These are phyloP conservation scores for Metellina segmentata DNA, from an alignment of 2,888 invertebrate species.

Conservation along the genomic window DNA sequence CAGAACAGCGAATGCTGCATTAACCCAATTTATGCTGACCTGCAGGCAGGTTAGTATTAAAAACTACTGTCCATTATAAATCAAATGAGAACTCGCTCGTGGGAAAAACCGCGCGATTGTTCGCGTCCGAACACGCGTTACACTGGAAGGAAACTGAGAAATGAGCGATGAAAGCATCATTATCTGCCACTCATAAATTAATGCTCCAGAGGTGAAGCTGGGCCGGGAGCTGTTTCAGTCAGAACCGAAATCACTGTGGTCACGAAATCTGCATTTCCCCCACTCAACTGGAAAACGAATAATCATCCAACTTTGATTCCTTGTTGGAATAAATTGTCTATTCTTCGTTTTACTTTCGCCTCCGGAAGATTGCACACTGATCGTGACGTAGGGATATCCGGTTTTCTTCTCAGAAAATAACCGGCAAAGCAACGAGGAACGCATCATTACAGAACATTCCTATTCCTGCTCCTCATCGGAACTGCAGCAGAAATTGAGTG, in stretches of 20 bases:
- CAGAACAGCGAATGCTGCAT: too few species aligned
- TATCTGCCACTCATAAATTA: too few species aligned
- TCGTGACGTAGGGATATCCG: constrained; percentile 50
- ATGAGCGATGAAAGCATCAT: too few species aligned
- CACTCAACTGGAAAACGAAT: neutral
- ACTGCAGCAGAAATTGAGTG: neutral
- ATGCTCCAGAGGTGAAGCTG: too few species aligned
- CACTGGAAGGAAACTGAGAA: too few species aligned
- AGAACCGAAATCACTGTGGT: neutral
- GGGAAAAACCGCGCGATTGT: too few species aligned
- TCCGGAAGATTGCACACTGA: constrained; percentile 12
- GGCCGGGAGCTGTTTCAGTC: too few species aligned
- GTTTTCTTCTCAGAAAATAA: constrained; percentile 57
- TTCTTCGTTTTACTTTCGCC: constrained; percentile 19
- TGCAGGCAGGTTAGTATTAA: too few species aligned
- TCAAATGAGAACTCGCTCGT: too few species aligned
- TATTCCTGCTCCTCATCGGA: constrained; percentile 18
- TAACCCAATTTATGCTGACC: too few species aligned
- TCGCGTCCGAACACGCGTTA: too few species aligned
- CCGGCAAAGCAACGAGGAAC: constrained; percentile 35
- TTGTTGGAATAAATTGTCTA: constrained; percentile 30
- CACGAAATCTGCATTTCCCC: neutral
- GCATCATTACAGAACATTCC: constrained; percentile 5
- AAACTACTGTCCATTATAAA: too few species aligned
- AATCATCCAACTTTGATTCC: neutral